phyloP scores from a whole-genome alignment of 2,113 vertebrate species.

The Leucoraja erinaceus region DNA sequence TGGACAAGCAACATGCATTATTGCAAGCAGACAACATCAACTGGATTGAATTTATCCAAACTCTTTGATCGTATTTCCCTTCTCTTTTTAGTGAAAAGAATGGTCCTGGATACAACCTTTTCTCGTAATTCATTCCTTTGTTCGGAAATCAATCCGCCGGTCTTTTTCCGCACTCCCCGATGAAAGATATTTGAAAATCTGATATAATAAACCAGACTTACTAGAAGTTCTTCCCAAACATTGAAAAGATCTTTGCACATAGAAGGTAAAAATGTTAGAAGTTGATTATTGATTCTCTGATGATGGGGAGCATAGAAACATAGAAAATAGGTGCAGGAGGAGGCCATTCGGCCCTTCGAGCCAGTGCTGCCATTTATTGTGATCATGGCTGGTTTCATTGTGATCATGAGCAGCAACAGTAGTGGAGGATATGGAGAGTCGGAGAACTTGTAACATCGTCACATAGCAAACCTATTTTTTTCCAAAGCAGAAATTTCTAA shows the following conservation, averaged over 20 bases:
- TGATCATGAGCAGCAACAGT: neutral
- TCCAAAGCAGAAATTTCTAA: neutral
- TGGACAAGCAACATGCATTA: neutral
- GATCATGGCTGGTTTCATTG: too few species aligned
- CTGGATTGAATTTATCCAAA: neutral
- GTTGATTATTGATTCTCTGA: neutral
- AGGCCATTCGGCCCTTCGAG: too few species aligned
- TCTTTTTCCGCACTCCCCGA: neutral
- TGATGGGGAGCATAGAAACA: too few species aligned
- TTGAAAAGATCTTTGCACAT: neutral
- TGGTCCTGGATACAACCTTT: neutral
- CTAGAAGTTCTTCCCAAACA: neutral
- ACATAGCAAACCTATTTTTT: neutral
- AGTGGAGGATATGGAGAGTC: neutral
- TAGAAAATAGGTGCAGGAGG: too few species aligned
- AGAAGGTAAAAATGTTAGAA: neutral
- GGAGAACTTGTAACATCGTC: neutral
- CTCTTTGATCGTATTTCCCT: neutral
- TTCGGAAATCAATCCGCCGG: neutral
- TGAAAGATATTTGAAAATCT: neutral
- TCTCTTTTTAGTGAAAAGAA: neutral
- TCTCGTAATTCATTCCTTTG: neutral
- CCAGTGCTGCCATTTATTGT: too few species aligned
- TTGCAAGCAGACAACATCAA: neutral
- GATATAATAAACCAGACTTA: neutral